These are phyloP conservation scores for Otis tarda DNA, from an alignment of 2,113 vertebrate species.

Conservation along the genomic window DNA sequence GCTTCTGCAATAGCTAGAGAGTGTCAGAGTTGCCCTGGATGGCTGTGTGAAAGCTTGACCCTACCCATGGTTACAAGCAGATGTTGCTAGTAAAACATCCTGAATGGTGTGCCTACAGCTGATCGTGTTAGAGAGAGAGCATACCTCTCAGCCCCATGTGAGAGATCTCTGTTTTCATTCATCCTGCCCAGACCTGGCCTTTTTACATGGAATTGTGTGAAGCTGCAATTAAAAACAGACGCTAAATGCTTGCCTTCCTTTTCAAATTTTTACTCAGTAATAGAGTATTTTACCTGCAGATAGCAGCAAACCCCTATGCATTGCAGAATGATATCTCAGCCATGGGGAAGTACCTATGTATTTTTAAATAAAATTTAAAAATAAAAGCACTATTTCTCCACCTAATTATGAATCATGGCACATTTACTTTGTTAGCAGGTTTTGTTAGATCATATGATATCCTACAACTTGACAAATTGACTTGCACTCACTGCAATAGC, in stretches of 20 bases:
- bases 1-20: neutral
- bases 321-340: neutral
- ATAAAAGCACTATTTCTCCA: neutral
- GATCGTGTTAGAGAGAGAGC: neutral
- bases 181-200: neutral
- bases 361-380: neutral
- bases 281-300: constrained; percentile 66
- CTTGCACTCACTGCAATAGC: neutral
- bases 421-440: neutral
- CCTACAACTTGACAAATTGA: neutral
- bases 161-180: neutral
- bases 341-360: neutral
- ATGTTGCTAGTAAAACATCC: neutral
- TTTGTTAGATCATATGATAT: neutral
- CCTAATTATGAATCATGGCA: neutral
- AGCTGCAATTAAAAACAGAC: neutral
- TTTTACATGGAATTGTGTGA: neutral
- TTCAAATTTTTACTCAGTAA: constrained; percentile 32
- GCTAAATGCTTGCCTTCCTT: neutral
- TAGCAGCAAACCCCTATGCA: constrained; percentile 64
- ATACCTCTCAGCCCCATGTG: neutral
- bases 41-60: neutral
- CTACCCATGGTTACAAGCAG: neutral
- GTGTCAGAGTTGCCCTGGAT: neutral
- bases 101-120: neutral